Percentiles rank a stretch among this genome's conserved stretches.
These are phyloP conservation scores for Drosophila mulleri DNA, from an alignment of 2,888 invertebrate genomes.

Conservation along the genomic window DNA sequence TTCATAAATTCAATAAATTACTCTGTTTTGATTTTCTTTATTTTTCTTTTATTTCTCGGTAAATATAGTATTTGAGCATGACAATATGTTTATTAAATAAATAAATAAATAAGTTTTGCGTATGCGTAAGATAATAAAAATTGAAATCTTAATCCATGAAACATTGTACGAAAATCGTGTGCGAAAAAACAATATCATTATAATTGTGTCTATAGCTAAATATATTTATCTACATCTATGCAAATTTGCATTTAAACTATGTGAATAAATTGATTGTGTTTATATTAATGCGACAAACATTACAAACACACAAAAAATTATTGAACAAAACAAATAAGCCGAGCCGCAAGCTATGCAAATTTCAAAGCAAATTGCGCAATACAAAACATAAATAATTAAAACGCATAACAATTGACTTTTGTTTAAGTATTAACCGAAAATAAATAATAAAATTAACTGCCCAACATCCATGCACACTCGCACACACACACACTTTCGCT, in stretches of 20 bases:
- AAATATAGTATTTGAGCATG: conserved; percentile 51
- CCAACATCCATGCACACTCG: conserved; percentile 23
- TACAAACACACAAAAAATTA: conserved; percentile 25
- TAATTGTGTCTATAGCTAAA: conserved; percentile 24
- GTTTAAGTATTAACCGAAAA: conserved; percentile 47
- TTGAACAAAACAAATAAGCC: conserved; percentile 53
- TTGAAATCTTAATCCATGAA: conserved; percentile 24
- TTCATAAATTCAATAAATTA: background rate
- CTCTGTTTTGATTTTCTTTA: background rate
- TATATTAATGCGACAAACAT: conserved; percentile 44
- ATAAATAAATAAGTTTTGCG: conserved; percentile 70
- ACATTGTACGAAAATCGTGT: conserved; percentile 42
- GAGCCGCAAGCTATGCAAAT: conserved; percentile 52
- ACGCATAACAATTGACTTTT: conserved; percentile 67
- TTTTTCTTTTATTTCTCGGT: conserved; percentile 51
- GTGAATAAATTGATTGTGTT: conserved; percentile 38
- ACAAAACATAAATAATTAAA: conserved; percentile 58
- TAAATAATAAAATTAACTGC: conserved; percentile 71
- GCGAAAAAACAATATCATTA: conserved; percentile 43
- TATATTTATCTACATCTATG: conserved; percentile 22
- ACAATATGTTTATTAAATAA: conserved; percentile 78
- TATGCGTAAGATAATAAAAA: conserved; percentile 33
- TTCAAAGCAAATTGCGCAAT: conserved; percentile 39
- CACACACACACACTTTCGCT: conserved; percentile 14
- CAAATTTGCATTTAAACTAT: conserved; percentile 43